Percentiles rank a stretch among this genome's conserved stretches.
phyloP scores from a whole-genome alignment of 2,113 vertebrate genomes.

The Cricetomys ansorgei region DNA sequence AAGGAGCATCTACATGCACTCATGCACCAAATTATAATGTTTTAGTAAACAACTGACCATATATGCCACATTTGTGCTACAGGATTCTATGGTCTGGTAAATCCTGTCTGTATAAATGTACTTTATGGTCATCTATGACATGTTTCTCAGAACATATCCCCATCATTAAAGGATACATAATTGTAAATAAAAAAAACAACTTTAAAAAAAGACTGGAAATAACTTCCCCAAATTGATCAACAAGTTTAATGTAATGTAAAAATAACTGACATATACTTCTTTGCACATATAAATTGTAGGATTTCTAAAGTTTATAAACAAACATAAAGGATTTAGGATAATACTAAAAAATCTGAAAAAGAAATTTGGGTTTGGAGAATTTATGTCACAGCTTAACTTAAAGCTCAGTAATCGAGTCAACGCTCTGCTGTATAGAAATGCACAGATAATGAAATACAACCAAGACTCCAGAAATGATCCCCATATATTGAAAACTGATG shows the following conservation, averaged over 20 bases:
- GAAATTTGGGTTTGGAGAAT: neutral
- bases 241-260: neutral
- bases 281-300: neutral
- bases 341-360: neutral
- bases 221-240: neutral
- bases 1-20: neutral
- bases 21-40: neutral
- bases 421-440: neutral
- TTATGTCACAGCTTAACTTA: neutral
- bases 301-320: slow-evolving; percentile 4
- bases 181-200: neutral
- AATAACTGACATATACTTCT: neutral
- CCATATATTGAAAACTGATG: neutral
- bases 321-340: neutral
- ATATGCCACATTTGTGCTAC: too few species aligned
- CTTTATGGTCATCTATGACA: neutral
- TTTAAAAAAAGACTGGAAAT: neutral
- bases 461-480: neutral
- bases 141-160: neutral
- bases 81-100: neutral
- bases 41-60: neutral
- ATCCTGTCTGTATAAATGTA: neutral
- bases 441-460: neutral
- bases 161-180: neutral
- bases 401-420: neutral